phyloP scores from a whole-genome alignment of 2,888 invertebrate genomes.

The Andrena praecox region DNA sequence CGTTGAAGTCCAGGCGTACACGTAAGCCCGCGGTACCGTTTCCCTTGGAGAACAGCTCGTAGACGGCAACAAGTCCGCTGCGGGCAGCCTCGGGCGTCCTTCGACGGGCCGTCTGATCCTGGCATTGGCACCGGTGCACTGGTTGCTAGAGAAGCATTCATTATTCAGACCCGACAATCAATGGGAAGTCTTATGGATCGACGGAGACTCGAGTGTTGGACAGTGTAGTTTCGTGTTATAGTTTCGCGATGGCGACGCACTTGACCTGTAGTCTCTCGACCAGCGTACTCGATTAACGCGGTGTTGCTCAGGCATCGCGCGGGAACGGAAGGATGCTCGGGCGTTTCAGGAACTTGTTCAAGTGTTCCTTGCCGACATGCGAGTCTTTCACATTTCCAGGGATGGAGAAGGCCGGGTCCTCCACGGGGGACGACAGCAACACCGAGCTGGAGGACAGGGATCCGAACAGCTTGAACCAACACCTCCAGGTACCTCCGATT shows the following conservation, averaged over 20 bases:
- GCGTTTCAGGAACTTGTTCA: slow-evolving; percentile 70
- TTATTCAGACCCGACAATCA: slow-evolving; percentile 38
- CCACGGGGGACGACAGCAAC: slow-evolving; percentile 82
- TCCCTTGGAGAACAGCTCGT: background rate
- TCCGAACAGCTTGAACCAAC: slow-evolving; percentile 89
- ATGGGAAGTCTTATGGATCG: slow-evolving; percentile 37
- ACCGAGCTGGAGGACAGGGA: slow-evolving; percentile 89
- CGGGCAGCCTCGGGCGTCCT: background rate
- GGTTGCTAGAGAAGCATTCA: background rate
- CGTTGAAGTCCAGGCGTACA: slow-evolving; percentile 10
- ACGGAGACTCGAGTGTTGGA: background rate
- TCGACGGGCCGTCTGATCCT: slow-evolving; percentile 17
- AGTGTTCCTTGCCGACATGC: slow-evolving; percentile 65
- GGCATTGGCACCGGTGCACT: slow-evolving; percentile 42
- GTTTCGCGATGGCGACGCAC: slow-evolving; percentile 43
- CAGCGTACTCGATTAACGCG: background rate
- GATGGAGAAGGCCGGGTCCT: slow-evolving; percentile 82
- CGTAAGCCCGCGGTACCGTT: slow-evolving; percentile 25
- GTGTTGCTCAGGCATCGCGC: background rate
- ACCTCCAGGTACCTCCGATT: slow-evolving; percentile 87
- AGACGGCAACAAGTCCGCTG: slow-evolving; percentile 19
- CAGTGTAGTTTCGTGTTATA: background rate
- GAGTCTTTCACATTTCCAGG: slow-evolving; percentile 75
- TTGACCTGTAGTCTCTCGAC: background rate
- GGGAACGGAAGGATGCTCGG: slow-evolving; percentile 27